Evolutionary conservation across 2,888 invertebrate species (phyloP).

Genomic region (Cheilosia urbana): DNA sequence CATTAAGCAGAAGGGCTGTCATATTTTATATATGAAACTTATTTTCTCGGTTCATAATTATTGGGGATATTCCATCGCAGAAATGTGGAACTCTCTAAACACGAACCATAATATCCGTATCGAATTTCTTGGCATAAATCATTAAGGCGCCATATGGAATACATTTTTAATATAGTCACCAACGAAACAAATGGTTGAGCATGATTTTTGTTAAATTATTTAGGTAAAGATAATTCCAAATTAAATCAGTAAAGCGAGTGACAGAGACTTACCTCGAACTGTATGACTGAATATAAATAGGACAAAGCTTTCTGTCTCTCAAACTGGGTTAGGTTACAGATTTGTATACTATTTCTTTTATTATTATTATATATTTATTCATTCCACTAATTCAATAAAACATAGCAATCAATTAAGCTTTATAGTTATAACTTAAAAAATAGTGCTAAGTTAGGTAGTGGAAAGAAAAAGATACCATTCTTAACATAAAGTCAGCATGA

Average conservation of each 20-base stretch:
- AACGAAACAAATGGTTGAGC: conserved; percentile 13
- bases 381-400: too few relatives aligned
- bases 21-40: too few relatives aligned
- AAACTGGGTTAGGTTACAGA: neutral
- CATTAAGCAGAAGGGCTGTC: too few relatives aligned
- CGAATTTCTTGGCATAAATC: conserved; percentile 2
- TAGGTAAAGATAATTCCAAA: neutral
- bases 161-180: neutral
- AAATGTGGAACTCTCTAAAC: neutral
- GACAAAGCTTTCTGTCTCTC: neutral
- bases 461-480: too few relatives aligned
- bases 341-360: too few relatives aligned
- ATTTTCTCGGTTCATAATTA: too few relatives aligned
- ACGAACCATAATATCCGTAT: neutral
- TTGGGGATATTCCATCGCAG: neutral
- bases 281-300: neutral
- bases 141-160: neutral
- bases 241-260: neutral
- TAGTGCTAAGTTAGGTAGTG: too few relatives aligned
- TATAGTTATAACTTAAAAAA: too few relatives aligned
- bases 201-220: neutral
- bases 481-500: too few relatives aligned
- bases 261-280: neutral
- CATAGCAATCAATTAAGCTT: too few relatives aligned
- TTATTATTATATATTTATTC: too few relatives aligned